Conservation (phyloP, 2,888 invertebrate species). For the Netelia inedita region DNA sequence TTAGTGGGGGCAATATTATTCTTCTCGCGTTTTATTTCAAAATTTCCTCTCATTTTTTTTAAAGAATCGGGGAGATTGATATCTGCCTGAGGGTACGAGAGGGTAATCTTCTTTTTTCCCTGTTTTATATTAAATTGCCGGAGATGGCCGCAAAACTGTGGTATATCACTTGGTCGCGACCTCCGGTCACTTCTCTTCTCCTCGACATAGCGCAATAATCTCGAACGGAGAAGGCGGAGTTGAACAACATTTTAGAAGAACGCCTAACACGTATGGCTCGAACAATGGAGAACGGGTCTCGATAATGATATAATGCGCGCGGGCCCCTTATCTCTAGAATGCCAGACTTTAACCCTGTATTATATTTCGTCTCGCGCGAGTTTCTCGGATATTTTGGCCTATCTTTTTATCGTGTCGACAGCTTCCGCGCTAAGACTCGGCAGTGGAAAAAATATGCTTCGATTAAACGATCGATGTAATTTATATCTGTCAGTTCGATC, state of each 20-base stretch:
- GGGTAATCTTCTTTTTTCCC: slow-evolving; percentile 48
- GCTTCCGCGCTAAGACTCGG: background rate
- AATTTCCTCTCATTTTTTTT: slow-evolving; percentile 37
- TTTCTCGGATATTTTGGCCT: no score
- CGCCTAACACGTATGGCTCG: background rate
- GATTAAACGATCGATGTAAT: background rate
- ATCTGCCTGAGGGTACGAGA: slow-evolving; percentile 56
- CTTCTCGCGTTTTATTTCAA: slow-evolving; percentile 49
- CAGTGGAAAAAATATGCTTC: background rate
- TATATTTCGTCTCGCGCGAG: background rate
- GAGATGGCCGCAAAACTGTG: no score
- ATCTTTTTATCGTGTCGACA: background rate
- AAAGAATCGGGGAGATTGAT: slow-evolving; percentile 31
- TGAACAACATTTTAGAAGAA: background rate
- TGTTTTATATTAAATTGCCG: no score
- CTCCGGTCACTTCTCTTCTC: background rate
- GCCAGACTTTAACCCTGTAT: slow-evolving; percentile 23
- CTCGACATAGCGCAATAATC: slow-evolving; percentile 7
- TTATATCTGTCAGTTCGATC: no score
- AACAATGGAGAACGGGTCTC: background rate
- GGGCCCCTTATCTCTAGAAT: background rate
- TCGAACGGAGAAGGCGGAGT: background rate
- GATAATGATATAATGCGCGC: background rate
- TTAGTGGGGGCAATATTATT: background rate
- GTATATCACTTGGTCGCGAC: slow-evolving; percentile 39